A percentile compares a stretch with the other conserved stretches of the same genome.
These are phyloP conservation scores for Oceanites oceanicus DNA, from an alignment of 2,113 vertebrate genomes.

Conservation along the genomic window DNA sequence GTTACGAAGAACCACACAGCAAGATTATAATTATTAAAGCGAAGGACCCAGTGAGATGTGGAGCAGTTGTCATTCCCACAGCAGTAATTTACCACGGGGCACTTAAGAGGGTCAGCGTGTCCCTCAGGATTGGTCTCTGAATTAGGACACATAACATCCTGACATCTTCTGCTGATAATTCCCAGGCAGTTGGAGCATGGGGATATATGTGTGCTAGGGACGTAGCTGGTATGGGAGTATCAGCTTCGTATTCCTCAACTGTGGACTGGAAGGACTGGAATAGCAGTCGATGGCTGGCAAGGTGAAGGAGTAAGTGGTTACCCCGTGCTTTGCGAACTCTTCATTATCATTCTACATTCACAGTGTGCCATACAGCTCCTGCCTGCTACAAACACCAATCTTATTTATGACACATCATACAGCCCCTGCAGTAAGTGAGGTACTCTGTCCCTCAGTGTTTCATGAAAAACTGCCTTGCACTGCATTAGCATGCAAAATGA, in stretches of 20 bases:
- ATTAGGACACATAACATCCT: neutral
- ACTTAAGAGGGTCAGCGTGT: neutral
- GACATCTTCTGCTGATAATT: neutral
- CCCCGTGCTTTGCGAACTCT: neutral
- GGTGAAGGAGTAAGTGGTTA: neutral
- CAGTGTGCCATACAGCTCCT: neutral
- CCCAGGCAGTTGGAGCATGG: neutral
- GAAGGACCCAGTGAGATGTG: neutral
- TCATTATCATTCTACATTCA: slow-evolving; percentile 5
- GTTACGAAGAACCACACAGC: neutral
- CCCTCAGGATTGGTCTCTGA: neutral
- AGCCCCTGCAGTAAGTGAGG: slow-evolving; percentile 37
- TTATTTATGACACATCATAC: slow-evolving; percentile 36
- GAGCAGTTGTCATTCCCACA: neutral
- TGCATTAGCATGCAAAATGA: slow-evolving; percentile 47
- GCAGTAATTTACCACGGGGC: neutral
- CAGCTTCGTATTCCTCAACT: neutral
- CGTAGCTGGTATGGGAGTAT: neutral
- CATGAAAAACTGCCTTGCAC: neutral
- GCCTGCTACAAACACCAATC: neutral
- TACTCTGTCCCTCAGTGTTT: neutral
- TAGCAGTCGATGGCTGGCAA: neutral
- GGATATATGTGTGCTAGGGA: neutral
- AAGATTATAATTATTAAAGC: neutral
- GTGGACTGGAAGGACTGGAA: neutral